Conservation (phyloP, 2,113 vertebrate species). For the Geococcyx californianus region DNA sequence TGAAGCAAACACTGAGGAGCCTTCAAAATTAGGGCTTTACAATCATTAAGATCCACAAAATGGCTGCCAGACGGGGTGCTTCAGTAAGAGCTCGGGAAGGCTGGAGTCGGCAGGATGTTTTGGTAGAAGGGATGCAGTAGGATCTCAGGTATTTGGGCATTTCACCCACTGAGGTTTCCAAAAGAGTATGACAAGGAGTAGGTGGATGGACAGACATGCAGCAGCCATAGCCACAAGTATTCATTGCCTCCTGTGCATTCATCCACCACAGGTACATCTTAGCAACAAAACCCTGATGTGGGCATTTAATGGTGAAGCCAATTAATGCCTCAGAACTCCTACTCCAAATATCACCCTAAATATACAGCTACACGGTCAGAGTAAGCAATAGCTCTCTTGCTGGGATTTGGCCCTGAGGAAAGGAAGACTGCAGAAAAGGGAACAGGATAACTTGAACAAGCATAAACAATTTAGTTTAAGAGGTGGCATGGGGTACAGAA, state of each 20-base stretch:
- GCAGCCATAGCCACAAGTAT: background rate
- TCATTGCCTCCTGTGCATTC: background rate
- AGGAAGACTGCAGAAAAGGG: background rate
- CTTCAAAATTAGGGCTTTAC: slow-evolving; percentile 40
- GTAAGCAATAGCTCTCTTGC: background rate
- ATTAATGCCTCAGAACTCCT: background rate
- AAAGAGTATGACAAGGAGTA: background rate
- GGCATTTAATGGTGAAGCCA: background rate
- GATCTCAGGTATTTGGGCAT: background rate
- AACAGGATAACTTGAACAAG: background rate
- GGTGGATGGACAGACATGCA: background rate
- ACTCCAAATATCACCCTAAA: background rate
- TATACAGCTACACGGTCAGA: background rate
- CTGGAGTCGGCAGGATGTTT: background rate
- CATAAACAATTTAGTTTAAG: background rate
- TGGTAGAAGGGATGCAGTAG: background rate
- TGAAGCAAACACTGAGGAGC: background rate
- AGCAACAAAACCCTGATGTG: background rate
- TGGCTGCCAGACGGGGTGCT: background rate
- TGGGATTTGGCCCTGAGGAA: background rate
- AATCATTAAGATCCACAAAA: slow-evolving; percentile 30
- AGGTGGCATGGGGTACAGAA: background rate
- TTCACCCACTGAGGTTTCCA: background rate
- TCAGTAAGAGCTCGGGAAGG: background rate
- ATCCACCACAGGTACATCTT: background rate